A percentile compares a stretch with the other conserved stretches of the same genome.
These are phyloP conservation scores for Drosophila novamexicana DNA, from an alignment of 1,140 invertebrate genomes.

Conservation along the genomic window DNA sequence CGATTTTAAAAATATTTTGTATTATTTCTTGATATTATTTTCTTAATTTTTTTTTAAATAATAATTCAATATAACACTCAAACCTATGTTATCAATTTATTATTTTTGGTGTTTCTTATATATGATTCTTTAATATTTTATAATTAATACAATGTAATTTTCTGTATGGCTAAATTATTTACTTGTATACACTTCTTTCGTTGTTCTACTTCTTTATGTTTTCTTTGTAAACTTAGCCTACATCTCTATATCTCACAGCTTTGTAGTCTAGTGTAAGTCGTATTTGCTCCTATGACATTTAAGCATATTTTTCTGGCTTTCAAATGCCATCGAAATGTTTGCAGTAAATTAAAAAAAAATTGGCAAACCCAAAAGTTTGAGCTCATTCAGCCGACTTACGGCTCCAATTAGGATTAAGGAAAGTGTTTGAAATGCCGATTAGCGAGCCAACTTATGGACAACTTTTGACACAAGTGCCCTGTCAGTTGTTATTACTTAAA, in stretches of 20 bases:
- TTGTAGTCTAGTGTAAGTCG: background rate
- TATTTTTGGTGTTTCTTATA: too few relatives aligned
- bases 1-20: too few relatives aligned
- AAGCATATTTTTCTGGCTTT: constrained; percentile 11
- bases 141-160: background rate
- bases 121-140: background rate
- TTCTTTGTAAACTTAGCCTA: background rate
- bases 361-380: constrained; percentile 43
- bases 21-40: background rate
- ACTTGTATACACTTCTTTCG: too few relatives aligned
- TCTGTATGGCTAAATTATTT: background rate
- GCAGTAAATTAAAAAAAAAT: constrained; percentile 53
- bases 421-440: constrained; percentile 44
- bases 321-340: constrained; percentile 29
- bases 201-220: too few relatives aligned
- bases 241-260: background rate
- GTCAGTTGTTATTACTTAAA: constrained; percentile 41
- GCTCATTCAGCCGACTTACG: constrained; percentile 40
- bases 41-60: background rate
- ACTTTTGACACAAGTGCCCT: constrained; percentile 53
- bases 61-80: background rate
- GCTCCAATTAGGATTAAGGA: constrained; percentile 64
- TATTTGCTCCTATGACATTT: background rate
- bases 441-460: constrained; percentile 37
- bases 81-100: background rate